Evolutionary conservation across 2,888 invertebrate species (phyloP).

Genomic region (Chrysotoxum bicinctum): DNA sequence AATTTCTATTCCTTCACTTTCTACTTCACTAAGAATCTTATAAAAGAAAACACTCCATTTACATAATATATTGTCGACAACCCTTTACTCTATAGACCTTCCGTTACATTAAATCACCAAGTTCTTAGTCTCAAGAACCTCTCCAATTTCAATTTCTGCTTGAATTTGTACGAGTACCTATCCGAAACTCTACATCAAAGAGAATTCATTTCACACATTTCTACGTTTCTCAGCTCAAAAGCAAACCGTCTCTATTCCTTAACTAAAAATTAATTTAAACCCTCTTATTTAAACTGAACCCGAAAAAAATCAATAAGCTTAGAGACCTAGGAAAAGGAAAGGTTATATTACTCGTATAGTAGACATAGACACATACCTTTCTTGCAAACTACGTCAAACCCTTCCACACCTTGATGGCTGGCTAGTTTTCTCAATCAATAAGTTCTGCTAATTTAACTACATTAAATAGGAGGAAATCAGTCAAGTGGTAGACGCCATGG

Average conservation of each 20-base stretch:
- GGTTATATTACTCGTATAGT: not conserved
- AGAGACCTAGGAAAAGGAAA: not conserved
- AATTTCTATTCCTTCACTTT: not conserved
- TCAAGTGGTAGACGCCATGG: slow-evolving; percentile 16
- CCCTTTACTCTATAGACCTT: not conserved
- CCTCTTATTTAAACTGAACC: not conserved
- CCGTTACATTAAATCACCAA: not conserved
- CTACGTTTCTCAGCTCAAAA: not conserved
- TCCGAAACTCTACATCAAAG: not conserved
- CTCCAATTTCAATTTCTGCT: not conserved
- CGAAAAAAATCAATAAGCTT: slow-evolving; percentile 18
- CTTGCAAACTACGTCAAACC: not conserved
- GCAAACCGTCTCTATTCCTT: not conserved
- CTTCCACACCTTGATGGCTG: slow-evolving; percentile 19
- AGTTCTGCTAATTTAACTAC: slow-evolving; percentile 56
- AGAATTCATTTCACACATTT: slow-evolving; percentile 1
- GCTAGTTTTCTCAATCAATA: slow-evolving; percentile 17
- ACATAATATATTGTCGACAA: slow-evolving; percentile 1
- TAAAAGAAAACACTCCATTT: not conserved
- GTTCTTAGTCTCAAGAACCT: not conserved
- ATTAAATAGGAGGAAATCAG: slow-evolving; percentile 48
- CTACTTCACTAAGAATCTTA: not conserved
- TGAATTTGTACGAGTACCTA: not conserved
- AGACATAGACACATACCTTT: not conserved
- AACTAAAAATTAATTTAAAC: slow-evolving; percentile 4